Conservation (phyloP, 2,113 vertebrate species). For the Rostratula benghalensis region DNA sequence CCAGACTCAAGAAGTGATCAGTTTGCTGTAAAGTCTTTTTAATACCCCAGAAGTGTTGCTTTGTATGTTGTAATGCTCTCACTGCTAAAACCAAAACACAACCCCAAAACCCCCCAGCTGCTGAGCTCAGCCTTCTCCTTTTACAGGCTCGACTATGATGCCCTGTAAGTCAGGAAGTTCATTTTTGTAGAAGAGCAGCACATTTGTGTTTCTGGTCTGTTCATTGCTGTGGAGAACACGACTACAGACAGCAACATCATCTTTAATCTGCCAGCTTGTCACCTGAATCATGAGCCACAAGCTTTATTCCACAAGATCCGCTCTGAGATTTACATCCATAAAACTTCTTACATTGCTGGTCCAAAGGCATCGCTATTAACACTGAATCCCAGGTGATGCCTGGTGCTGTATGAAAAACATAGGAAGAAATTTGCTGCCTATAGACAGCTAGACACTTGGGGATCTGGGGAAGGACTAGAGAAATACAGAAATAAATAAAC, state of each 20-base stretch:
- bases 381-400: background rate
- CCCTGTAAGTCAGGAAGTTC: background rate
- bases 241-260: background rate
- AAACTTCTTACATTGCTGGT: background rate
- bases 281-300: background rate
- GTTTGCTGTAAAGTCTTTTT: background rate
- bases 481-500: conserved; percentile 20
- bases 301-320: background rate
- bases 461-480: background rate
- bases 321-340: background rate
- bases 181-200: background rate
- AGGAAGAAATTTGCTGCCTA: background rate
- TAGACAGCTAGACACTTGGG: background rate
- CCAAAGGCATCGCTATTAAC: background rate
- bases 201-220: background rate
- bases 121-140: background rate
- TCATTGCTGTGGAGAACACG: background rate
- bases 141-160: background rate
- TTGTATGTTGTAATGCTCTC: background rate
- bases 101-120: background rate
- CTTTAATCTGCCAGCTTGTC: background rate
- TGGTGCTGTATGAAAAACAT: background rate
- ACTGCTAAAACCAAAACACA: background rate
- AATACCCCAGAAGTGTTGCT: background rate
- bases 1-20: background rate